phyloP scores from a whole-genome alignment of 2,797 vertebrate genomes.

The Notolepis coatsorum region DNA sequence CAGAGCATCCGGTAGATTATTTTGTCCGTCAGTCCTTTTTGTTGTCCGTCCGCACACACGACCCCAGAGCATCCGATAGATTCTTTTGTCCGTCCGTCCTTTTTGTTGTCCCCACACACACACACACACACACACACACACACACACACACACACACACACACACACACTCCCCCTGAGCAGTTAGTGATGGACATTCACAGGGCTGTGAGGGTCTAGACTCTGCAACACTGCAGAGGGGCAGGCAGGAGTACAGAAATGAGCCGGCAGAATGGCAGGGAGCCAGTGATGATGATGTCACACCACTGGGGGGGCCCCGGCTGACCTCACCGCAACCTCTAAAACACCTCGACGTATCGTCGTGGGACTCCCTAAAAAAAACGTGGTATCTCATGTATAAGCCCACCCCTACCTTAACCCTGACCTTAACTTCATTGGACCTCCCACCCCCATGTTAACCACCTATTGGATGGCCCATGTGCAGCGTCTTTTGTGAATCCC shows the following conservation, averaged over 20 bases:
- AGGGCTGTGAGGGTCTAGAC: constrained; percentile 36
- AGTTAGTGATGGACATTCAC: constrained; percentile 25
- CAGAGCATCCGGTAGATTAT: constrained; percentile 36
- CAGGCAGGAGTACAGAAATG: constrained; percentile 30
- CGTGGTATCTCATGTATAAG: no score
- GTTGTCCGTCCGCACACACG: constrained; percentile 17
- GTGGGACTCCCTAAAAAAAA: background rate
- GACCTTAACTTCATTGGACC: no score
- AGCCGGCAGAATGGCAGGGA: constrained; percentile 44
- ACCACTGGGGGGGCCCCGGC: constrained; percentile 7
- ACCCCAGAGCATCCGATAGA: constrained; percentile 41
- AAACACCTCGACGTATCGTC: background rate
- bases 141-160: constrained; percentile 11
- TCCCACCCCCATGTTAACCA: no score
- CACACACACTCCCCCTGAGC: constrained; percentile 24
- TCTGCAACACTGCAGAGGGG: constrained; percentile 17
- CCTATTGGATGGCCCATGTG: no score
- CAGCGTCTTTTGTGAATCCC: no score
- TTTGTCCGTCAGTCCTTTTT: constrained; percentile 29
- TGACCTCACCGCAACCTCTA: constrained; percentile 12
- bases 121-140: background rate
- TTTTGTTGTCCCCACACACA: background rate
- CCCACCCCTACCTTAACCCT: no score
- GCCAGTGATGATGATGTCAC: constrained; percentile 21
- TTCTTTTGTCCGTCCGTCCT: background rate